Percentiles rank a stretch among this genome's conserved stretches.
Conservation (phyloP, 2,888 invertebrate species). For the Ormyrus labotus region DNA sequence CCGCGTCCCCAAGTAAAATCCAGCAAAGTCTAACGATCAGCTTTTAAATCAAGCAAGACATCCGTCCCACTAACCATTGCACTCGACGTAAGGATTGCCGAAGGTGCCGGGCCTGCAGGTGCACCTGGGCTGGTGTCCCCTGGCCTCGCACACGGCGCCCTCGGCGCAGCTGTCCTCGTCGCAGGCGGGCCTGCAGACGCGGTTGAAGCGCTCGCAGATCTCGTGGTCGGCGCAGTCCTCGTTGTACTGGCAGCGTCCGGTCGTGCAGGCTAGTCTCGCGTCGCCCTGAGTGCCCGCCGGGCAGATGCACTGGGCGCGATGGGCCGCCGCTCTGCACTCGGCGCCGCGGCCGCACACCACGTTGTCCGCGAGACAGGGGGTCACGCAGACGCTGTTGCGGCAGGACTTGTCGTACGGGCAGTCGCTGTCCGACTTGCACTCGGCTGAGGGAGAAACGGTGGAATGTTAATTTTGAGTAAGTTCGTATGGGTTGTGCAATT, state of each 20-base stretch:
- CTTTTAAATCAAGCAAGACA: too few species aligned
- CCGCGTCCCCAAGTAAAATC: too few species aligned
- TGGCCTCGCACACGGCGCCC: conserved; percentile 85
- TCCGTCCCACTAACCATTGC: conserved; percentile 75
- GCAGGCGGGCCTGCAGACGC: conserved; percentile 89
- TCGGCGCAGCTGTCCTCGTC: conserved; percentile 88
- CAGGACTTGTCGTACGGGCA: conserved; percentile 92
- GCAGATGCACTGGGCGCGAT: conserved; percentile 88
- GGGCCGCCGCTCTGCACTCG: conserved; percentile 85
- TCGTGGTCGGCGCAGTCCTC: conserved; percentile 92
- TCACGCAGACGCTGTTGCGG: conserved; percentile 86
- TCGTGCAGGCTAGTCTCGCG: conserved; percentile 87
- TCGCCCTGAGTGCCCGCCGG: conserved; percentile 91
- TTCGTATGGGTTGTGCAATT: background rate
- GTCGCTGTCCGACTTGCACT: conserved; percentile 86
- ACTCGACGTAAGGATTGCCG: conserved; percentile 88
- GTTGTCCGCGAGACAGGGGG: conserved; percentile 83
- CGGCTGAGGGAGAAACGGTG: conserved; percentile 78
- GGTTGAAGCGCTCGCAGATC: conserved; percentile 88
- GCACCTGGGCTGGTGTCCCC: conserved; percentile 87
- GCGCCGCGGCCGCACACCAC: conserved; percentile 88
- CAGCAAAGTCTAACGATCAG: too few species aligned
- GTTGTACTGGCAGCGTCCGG: conserved; percentile 90
- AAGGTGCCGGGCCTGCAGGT: conserved; percentile 84
- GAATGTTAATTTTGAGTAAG: background rate